phyloP scores from a whole-genome alignment of 1,140 invertebrate species.

The Lepidurus apus region DNA sequence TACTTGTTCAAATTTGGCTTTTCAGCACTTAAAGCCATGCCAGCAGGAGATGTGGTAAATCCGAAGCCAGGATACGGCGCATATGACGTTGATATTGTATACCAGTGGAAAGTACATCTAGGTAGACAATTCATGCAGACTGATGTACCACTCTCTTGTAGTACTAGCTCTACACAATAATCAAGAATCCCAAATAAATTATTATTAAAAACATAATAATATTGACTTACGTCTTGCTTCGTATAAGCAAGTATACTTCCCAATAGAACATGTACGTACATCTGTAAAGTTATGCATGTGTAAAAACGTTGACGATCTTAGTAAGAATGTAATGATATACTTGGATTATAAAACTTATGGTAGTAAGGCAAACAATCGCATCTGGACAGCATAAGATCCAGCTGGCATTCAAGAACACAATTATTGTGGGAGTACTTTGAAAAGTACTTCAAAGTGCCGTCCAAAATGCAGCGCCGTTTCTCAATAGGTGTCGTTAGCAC shows the following conservation, averaged over 20 bases:
- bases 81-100: not conserved
- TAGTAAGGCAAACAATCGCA: constrained; percentile 35
- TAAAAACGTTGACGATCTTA: constrained; percentile 57
- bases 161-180: not conserved
- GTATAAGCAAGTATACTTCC: not conserved
- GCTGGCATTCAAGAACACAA: constrained; percentile 29
- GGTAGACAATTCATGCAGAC: not conserved
- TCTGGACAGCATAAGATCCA: not conserved
- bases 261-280: not conserved
- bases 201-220: not conserved
- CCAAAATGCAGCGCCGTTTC: constrained; percentile 31
- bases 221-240: not conserved
- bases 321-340: constrained; percentile 49
- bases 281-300: not conserved
- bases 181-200: not conserved
- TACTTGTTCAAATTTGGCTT: not conserved
- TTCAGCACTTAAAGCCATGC: not conserved
- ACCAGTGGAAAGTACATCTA: not conserved
- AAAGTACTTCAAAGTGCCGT: constrained; percentile 27
- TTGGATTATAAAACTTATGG: constrained; percentile 1
- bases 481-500: constrained; percentile 13
- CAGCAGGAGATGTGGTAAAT: not conserved
- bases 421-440: constrained; percentile 31
- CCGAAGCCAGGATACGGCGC: not conserved
- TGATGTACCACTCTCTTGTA: not conserved